Percentiles rank a stretch among this genome's conserved stretches.
Conservation (phyloP, 2,888 invertebrate genomes). For the Laothoe populi region DNA sequence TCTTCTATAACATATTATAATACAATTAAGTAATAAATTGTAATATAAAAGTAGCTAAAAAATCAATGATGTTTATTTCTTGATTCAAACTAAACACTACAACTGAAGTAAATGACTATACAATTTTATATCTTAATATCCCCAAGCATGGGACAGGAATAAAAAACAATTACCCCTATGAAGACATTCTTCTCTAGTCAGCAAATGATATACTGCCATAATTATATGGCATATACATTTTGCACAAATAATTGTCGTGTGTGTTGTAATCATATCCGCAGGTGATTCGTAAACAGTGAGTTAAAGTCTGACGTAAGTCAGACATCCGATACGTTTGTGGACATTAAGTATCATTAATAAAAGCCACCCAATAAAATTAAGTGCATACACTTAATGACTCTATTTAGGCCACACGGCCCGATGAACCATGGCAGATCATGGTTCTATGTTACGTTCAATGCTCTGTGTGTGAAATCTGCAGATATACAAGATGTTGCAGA, state of each 20-base stretch:
- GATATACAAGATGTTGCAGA: no score
- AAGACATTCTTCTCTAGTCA: conserved; percentile 6
- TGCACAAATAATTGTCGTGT: not conserved
- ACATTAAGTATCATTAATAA: conserved; percentile 1
- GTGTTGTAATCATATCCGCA: conserved; percentile 5
- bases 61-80: no score
- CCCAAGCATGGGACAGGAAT: not conserved
- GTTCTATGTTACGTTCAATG: no score
- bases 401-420: not conserved
- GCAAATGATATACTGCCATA: not conserved
- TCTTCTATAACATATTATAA: no score
- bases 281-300: conserved; percentile 6
- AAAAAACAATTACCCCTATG: conserved; percentile 1
- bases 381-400: not conserved
- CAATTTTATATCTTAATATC: not conserved
- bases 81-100: no score
- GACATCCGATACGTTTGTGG: no score
- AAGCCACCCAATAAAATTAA: not conserved
- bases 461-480: no score
- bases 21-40: no score
- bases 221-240: not conserved
- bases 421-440: not conserved
- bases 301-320: not conserved
- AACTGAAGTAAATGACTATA: not conserved
- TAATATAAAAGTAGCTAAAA: no score